Evolutionary conservation across 2,797 vertebrate species (phyloP).

Genomic region (Decapterus maruadsi): DNA sequence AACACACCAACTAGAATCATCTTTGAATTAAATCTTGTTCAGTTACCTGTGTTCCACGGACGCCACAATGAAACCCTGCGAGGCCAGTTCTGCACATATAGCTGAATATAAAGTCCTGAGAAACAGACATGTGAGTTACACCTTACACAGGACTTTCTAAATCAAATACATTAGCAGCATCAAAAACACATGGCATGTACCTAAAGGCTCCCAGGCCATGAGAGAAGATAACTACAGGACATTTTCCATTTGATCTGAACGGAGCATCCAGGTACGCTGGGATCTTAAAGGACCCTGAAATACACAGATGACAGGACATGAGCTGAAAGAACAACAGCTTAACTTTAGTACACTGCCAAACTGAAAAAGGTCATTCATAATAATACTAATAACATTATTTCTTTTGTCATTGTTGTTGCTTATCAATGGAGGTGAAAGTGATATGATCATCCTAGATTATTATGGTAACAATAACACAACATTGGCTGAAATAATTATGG

Average conservation of each 20-base stretch:
- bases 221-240: slow-evolving; percentile 94
- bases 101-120: slow-evolving; percentile 95
- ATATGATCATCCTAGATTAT: not conserved
- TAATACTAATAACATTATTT: not conserved
- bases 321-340: not conserved
- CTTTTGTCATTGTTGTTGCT: not conserved
- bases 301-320: not conserved
- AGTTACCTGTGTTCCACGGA: slow-evolving; percentile 96
- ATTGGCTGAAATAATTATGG: not conserved
- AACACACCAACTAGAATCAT: not conserved
- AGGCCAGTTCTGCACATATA: slow-evolving; percentile 94
- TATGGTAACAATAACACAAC: not conserved
- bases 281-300: slow-evolving; percentile 85
- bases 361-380: not conserved
- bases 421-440: not conserved
- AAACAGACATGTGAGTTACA: slow-evolving; percentile 27
- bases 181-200: slow-evolving; percentile 67
- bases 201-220: slow-evolving; percentile 97
- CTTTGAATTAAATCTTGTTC: not conserved
- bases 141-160: not conserved
- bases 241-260: slow-evolving; percentile 89
- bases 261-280: slow-evolving; percentile 91
- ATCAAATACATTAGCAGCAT: not conserved
- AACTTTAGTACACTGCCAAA: not conserved
- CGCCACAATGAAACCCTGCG: slow-evolving; percentile 94